A percentile compares a stretch with the other conserved stretches of the same genome.
Evolutionary conservation across 2,797 vertebrate genomes (phyloP).

Genomic region (Hapalemur alaotrensis): DNA sequence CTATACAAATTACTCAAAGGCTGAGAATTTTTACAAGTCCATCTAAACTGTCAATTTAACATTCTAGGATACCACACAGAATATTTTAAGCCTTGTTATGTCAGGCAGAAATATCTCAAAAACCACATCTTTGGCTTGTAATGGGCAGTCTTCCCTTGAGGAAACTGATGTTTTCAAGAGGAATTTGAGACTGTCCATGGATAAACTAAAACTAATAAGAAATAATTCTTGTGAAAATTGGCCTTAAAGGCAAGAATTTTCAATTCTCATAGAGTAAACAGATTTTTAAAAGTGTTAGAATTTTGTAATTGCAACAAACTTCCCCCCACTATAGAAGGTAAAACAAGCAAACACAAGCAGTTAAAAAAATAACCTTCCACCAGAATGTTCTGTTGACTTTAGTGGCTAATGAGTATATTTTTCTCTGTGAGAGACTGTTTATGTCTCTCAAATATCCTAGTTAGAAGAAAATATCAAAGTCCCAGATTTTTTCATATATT

Average conservation of each 20-base stretch:
- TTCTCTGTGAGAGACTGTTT: background rate
- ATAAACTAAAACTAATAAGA: constrained; percentile 61
- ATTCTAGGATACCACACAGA: background rate
- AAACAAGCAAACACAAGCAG: background rate
- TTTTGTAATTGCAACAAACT: constrained; percentile 10
- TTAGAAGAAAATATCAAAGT: background rate
- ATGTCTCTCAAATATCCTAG: background rate
- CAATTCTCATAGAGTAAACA: constrained; percentile 39
- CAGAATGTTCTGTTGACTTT: background rate
- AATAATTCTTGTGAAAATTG: constrained; percentile 54
- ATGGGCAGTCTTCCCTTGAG: constrained; percentile 31
- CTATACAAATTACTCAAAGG: background rate
- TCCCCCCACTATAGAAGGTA: background rate
- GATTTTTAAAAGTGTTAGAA: constrained; percentile 40
- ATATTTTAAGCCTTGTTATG: constrained; percentile 40
- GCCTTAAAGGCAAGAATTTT: constrained; percentile 32
- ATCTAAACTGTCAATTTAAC: background rate
- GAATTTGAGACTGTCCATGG: constrained; percentile 45
- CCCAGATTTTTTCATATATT: background rate
- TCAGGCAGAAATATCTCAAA: constrained; percentile 36
- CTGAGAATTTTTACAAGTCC: background rate
- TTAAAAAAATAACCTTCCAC: background rate
- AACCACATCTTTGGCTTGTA: background rate
- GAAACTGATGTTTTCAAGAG: constrained; percentile 37
- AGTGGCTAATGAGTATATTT: background rate